Conservation (phyloP, 2,113 vertebrate species). For the Eulemur macaco region DNA sequence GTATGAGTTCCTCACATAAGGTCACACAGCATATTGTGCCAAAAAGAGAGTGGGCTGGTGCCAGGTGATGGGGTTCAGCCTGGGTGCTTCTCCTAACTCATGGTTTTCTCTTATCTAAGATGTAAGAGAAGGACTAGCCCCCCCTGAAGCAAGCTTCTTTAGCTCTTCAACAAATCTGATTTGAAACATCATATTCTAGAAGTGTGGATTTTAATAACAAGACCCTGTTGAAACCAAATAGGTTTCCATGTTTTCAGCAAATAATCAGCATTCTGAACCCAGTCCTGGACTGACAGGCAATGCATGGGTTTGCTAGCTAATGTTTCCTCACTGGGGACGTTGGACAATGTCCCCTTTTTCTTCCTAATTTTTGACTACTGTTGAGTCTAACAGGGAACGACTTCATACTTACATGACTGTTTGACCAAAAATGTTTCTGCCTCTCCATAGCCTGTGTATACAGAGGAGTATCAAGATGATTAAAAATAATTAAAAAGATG, state of each 20-base stretch:
- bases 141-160: neutral
- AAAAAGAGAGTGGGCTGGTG: neutral
- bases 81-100: neutral
- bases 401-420: neutral
- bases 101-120: neutral
- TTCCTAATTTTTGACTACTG: neutral
- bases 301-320: neutral
- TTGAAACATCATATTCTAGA: neutral
- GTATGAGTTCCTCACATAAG: neutral
- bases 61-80: neutral
- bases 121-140: neutral
- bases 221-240: neutral
- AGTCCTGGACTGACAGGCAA: neutral
- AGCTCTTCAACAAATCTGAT: neutral
- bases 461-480: neutral
- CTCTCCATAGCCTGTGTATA: neutral
- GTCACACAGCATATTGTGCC: neutral
- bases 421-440: neutral
- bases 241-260: neutral
- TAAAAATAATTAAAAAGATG: neutral
- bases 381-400: neutral
- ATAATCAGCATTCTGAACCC: neutral
- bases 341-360: neutral
- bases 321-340: neutral
- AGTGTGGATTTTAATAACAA: neutral